Evolutionary conservation across 2,797 vertebrate species (phyloP).

Genomic region (Hozukius guyotensis): DNA sequence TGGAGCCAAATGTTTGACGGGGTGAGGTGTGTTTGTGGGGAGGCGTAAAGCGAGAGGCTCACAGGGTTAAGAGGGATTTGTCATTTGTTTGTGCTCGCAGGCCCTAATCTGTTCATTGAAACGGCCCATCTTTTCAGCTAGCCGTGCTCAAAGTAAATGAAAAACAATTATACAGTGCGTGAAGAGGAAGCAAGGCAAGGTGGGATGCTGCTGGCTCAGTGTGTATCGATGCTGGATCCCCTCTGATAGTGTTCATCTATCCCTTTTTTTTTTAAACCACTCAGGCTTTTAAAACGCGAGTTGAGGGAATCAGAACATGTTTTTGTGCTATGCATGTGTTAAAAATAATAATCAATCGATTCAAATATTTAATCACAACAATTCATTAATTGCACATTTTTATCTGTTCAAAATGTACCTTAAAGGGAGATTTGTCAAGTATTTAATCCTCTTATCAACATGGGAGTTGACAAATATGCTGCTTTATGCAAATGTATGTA

Average conservation of each 20-base stretch:
- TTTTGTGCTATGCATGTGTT: background rate
- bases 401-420: too few relatives aligned
- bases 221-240: conserved; percentile 27
- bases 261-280: conserved; percentile 10
- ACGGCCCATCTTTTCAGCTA: conserved; percentile 90
- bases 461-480: too few relatives aligned
- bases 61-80: conserved; percentile 97
- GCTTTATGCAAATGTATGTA: too few relatives aligned
- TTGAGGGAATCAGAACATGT: background rate
- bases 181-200: conserved; percentile 62
- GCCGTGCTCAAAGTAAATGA: conserved; percentile 89
- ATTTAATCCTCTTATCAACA: too few relatives aligned
- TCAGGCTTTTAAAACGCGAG: conserved; percentile 20
- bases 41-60: conserved; percentile 82
- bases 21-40: conserved; percentile 70
- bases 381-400: too few relatives aligned
- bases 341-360: background rate
- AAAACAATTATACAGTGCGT: conserved; percentile 81
- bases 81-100: conserved; percentile 95
- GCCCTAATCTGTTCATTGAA: conserved; percentile 96
- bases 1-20: conserved; percentile 89
- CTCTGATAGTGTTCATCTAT: conserved; percentile 29
- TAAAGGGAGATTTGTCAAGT: too few relatives aligned
- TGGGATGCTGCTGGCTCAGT: conserved; percentile 57
- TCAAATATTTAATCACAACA: too few relatives aligned